Evolutionary conservation across 1,140 invertebrate genomes (phyloP), one percentile per base, ranked within the genome.

Genomic region (Drosophila persimilis): DNA sequence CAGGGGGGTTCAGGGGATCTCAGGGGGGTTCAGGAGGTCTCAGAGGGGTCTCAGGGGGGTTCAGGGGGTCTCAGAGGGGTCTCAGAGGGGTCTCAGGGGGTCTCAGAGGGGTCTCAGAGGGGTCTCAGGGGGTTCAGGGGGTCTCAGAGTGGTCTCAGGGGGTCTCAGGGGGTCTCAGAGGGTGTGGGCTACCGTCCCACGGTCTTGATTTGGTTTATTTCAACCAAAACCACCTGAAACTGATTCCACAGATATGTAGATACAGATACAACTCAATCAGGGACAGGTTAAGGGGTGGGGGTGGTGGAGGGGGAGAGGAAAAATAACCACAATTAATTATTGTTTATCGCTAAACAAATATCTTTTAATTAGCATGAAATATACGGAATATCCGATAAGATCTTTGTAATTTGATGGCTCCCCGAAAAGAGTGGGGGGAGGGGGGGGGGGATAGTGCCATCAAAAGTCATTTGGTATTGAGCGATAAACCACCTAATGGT

Each of bases 311-410:
- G 26, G 8, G 35, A 45, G 43, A 43, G 20, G 20, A 44, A 44
- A 67, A 86, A 85, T 86, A 80, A 74, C 61, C 73, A 60, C 81
- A 80, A 85, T 85, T 86, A 85, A 86, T 85, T 85, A 85, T 71
- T 41, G 61, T 64, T 67, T 86, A 85, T 85, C 80, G 51, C 44
- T 55, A 61, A 60, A 51, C 75, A 58, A 74, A 77, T 47, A 86
- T 85, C 80, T 77, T 86, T 62, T 77, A 80, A 86, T 85, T 85
- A 86, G 80, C 81, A 81, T 86, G 77, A 86, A 85, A 85, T 85
- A 85, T 80, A 86, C 69, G 45, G 63, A 70, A 51, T 53, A 55
- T 13, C 6, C 20, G 80, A 85, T 86, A 80, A 74, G 69, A 80
- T 74, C 65, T 69, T 44, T 57, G 81, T 77, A 77, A 81, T 77